Base-by-base conservation (phyloP, 2,113 vertebrate species). In the Suricata suricatta region DNA sequence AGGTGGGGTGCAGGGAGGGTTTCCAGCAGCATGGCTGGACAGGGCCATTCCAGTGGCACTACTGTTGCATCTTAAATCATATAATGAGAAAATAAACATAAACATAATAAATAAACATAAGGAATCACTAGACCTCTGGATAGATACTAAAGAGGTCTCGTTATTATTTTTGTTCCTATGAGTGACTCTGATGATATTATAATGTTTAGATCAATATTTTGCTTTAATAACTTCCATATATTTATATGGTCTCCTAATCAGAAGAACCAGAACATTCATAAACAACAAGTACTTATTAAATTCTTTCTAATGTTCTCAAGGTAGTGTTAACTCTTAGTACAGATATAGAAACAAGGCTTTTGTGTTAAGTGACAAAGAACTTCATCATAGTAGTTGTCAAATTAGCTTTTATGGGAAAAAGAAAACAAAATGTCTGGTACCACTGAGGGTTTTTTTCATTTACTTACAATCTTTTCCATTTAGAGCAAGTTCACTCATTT, bases 141-240 rank as follows among this genome's bases (percentile, higher is more conserved):
- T 85, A 97, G 94, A 96, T 92, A 90, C 19, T 33, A 63, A 85
- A 74, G 91, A 79, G 93, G 27, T 74, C 86, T 88, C 86, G 50
- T 97, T 96, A 96, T 97, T 97, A 95, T 93, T 80, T 97, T 94
- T 87, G 93, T 76, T 96, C 72, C 68, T 91, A 23, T 95, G 95
- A 95, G 41, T 96, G 85, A 23, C 15, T 93, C 89, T 93, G 89
- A 97, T 96, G 54, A 7, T 89, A 95, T 91, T 96, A 64, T 95
- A 97, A 98, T 96, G 88, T 33, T 93, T 96, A 57, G 72, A 93
- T 98, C 95, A 93, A 97, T 97, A 97, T 95, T 91, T 96, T 88
- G 10, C n/a, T 95, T 92, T 98, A 97, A 82, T 96, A 96, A 96
- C 71, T 57, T 93, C 74, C 44, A 85, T 79, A 72, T 95, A 93